Evolutionary conservation across 2,888 invertebrate genomes (phyloP).

Genomic region (Malthinus seriepunctatus): DNA sequence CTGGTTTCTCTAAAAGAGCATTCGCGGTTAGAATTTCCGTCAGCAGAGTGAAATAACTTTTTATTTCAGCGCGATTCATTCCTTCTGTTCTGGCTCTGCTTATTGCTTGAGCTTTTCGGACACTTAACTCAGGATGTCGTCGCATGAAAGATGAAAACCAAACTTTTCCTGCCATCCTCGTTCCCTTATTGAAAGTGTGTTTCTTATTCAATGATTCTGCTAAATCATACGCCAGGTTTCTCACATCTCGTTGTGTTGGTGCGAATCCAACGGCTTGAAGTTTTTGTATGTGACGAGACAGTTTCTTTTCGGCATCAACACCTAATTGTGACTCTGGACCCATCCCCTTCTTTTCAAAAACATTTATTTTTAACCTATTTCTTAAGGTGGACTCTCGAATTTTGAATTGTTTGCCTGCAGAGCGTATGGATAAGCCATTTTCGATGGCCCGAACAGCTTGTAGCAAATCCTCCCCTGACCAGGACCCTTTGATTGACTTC

Average conservation of each 20-base stretch:
- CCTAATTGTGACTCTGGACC: not conserved
- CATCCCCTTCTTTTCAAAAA: constrained; percentile 1
- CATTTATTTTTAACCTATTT: not conserved
- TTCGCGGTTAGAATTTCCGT: constrained; percentile 8
- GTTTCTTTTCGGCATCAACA: not conserved
- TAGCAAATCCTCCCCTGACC: not conserved
- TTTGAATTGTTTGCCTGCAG: constrained; percentile 3
- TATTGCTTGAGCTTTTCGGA: too few species aligned
- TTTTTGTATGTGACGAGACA: constrained; percentile 2
- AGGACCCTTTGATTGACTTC: too few species aligned
- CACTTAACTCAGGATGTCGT: too few species aligned
- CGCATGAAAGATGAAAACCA: too few species aligned
- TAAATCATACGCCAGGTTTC: constrained; percentile 4
- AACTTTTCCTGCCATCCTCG: too few species aligned
- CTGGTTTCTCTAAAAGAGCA: constrained; percentile 4
- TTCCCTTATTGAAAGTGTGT: constrained; percentile 3
- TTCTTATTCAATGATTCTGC: constrained; percentile 1
- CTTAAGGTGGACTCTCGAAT: not conserved
- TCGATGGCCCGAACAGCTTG: constrained; percentile 3
- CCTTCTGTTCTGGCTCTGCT: constrained; percentile 8
- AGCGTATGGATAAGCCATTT: constrained; percentile 2
- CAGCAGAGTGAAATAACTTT: constrained; percentile 5
- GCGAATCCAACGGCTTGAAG: constrained; percentile 6
- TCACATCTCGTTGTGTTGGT: constrained; percentile 6
- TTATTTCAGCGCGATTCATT: constrained; percentile 10